Evolutionary conservation across 2,888 invertebrate genomes (phyloP).

Genomic region (Pediacus dermestoides): DNA sequence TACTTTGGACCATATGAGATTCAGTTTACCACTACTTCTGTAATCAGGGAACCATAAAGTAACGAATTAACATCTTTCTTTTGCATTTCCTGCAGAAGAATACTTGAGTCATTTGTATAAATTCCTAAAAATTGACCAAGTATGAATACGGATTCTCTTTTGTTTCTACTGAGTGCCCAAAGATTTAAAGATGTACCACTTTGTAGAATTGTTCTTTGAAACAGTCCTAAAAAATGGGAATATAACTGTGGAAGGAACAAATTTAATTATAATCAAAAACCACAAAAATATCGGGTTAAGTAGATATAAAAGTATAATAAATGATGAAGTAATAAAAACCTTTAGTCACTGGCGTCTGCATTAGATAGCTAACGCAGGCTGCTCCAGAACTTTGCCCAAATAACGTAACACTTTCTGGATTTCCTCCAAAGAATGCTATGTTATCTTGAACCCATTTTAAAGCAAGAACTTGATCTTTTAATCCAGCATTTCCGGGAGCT

Average conservation of each 20-base stretch:
- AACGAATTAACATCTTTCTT: too few species aligned
- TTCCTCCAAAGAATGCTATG: conserved; percentile 31
- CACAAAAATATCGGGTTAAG: too few species aligned
- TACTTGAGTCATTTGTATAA: conserved; percentile 25
- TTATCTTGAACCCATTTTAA: conserved; percentile 34
- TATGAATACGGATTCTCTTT: conserved; percentile 25
- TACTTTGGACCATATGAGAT: too few species aligned
- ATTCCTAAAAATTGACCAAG: conserved; percentile 29
- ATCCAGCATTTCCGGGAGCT: conserved; percentile 34
- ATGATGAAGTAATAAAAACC: too few species aligned
- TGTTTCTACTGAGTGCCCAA: conserved; percentile 32
- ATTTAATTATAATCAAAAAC: too few species aligned
- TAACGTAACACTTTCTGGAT: conserved; percentile 31
- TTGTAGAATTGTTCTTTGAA: conserved; percentile 33
- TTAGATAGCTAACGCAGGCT: conserved; percentile 31
- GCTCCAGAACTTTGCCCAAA: conserved; percentile 37
- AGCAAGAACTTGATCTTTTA: conserved; percentile 37
- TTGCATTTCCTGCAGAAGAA: too few species aligned
- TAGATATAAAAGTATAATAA: too few species aligned
- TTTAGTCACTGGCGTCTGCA: conserved; percentile 30
- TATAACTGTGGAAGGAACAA: neutral
- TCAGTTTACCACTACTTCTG: too few species aligned
- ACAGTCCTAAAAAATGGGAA: conserved; percentile 26
- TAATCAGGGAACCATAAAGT: too few species aligned
- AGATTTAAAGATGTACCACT: conserved; percentile 34